Evolutionary conservation across 2,113 vertebrate genomes (phyloP), one percentile per base, ranked within the genome.

Genomic region (Rhagologus leucostigma): DNA sequence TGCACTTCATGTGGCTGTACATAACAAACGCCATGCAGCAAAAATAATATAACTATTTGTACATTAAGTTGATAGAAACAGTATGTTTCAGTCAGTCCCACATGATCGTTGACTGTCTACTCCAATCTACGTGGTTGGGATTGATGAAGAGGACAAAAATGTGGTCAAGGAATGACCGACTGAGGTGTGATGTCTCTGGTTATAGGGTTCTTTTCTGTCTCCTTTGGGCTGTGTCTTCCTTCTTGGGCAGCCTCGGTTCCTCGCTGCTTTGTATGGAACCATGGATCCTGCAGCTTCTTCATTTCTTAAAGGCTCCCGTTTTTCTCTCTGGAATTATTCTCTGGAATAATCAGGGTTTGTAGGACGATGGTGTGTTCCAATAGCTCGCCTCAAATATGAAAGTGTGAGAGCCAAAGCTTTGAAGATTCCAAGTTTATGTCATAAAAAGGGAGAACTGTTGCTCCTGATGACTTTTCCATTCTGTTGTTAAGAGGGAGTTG

Each of bases 71-170:
- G 59, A 27, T 42, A 35, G 33, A 53, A 87, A 70, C 1, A 4
- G 19, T 49, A 37, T 46, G 4, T 82, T 88, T 76, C 18, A 73
- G 10, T 59, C 55, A 76, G 47, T 65, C 29, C 20, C n/a, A 21
- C 8, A 1, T 14, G 3, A 27, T 75, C 10, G 3, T 30, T 64
- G 11, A 11, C 14, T 71, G 11, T 39, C 33, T 81, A 2, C 7
- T 69, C 21, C 32, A 8, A 11, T 65, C 50, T 55, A 0, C 1
- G 0, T 70, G 53, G 12, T 3, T 71, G 55, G 49, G 44, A 71
- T 15, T 71, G 76, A 29, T 4, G 8, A 57, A 53, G 29, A 42
- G 47, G 9, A 65, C 6, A 52, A 21, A 70, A 73, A 30, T 2
- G 3, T 32, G 6, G 14, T 53, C 21, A 39, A 79, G 33, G 13